Conservation (phyloP, 1,140 invertebrate genomes). For the Choristoneura fumiferana region DNA sequence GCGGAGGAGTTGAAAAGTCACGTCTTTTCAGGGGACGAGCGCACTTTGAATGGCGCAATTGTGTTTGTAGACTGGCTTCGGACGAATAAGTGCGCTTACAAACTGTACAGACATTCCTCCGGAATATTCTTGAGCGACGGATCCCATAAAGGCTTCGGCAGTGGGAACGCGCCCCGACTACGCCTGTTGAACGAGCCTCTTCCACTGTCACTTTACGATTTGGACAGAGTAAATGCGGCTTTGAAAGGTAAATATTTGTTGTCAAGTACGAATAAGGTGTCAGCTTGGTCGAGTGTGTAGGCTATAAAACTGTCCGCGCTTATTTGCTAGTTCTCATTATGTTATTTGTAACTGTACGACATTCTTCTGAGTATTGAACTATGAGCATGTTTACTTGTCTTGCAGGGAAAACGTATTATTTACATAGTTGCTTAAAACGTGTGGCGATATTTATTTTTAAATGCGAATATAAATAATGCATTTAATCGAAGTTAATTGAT, state of each 20-base stretch:
- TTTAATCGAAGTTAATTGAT: background rate
- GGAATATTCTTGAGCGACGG: conserved; percentile 73
- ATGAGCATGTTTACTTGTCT: too few species aligned
- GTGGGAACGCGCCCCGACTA: conserved; percentile 54
- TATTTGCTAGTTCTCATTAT: conserved; percentile 20
- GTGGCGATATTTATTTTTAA: too few species aligned
- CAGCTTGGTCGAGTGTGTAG: conserved; percentile 42
- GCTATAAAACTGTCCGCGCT: conserved; percentile 49
- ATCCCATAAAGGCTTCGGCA: conserved; percentile 49
- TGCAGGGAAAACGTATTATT: too few species aligned
- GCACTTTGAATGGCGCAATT: conserved; percentile 65
- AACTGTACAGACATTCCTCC: conserved; percentile 70
- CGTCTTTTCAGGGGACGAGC: conserved; percentile 59
- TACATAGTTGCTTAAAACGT: too few species aligned
- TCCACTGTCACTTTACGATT: conserved; percentile 69
- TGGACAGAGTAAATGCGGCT: conserved; percentile 72
- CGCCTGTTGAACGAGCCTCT: conserved; percentile 69
- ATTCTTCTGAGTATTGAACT: conserved; percentile 6
- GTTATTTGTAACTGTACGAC: conserved; percentile 9
- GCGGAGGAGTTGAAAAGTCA: conserved; percentile 57
- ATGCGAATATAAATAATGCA: too few species aligned
- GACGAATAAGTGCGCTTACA: conserved; percentile 68
- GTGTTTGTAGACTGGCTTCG: conserved; percentile 69
- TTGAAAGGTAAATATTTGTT: conserved; percentile 75
- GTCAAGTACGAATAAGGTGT: conserved; percentile 43